Percentiles rank a stretch among this genome's conserved stretches.
phyloP scores from a whole-genome alignment of 2,888 invertebrate genomes.

The Timema cristinae region DNA sequence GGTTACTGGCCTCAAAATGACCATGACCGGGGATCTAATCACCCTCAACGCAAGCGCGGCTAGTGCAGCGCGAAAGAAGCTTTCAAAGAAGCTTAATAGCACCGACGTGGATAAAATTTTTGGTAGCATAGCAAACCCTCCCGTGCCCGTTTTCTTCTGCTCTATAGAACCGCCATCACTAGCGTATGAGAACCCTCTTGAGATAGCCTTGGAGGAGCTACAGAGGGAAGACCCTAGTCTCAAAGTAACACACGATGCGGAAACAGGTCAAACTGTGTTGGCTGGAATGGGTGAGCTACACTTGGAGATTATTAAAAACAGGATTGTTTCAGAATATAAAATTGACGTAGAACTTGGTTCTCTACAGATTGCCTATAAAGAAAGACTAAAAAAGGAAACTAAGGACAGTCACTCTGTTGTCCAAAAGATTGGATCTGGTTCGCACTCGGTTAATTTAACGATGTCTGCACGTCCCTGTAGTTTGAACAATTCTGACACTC shows the following conservation, averaged over 20 bases:
- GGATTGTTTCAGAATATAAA: constrained; percentile 83
- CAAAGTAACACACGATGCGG: constrained; percentile 65
- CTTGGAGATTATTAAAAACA: constrained; percentile 86
- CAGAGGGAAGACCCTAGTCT: constrained; percentile 90
- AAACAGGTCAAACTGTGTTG: constrained; percentile 83
- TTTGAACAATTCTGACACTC: too few species aligned
- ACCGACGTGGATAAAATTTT: constrained; percentile 44
- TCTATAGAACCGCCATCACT: constrained; percentile 88
- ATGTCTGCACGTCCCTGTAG: constrained; percentile 55
- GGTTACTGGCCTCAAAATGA: constrained; percentile 68
- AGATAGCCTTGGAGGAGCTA: constrained; percentile 73
- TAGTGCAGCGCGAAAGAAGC: constrained; percentile 53
- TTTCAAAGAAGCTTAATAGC: constrained; percentile 39
- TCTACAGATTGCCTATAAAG: constrained; percentile 88
- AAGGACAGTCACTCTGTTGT: constrained; percentile 53
- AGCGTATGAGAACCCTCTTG: constrained; percentile 68
- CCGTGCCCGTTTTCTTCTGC: constrained; percentile 96
- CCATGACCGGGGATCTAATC: constrained; percentile 72
- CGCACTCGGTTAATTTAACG: constrained; percentile 58
- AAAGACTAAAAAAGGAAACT: constrained; percentile 55
- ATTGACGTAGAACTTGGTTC: constrained; percentile 88
- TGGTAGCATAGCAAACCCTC: constrained; percentile 62
- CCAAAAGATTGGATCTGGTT: constrained; percentile 58
- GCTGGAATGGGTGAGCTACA: constrained; percentile 98
- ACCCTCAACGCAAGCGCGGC: constrained; percentile 56